Evolutionary conservation across 2,888 invertebrate species (phyloP).

Genomic region (Ochlodes sylvanus): DNA sequence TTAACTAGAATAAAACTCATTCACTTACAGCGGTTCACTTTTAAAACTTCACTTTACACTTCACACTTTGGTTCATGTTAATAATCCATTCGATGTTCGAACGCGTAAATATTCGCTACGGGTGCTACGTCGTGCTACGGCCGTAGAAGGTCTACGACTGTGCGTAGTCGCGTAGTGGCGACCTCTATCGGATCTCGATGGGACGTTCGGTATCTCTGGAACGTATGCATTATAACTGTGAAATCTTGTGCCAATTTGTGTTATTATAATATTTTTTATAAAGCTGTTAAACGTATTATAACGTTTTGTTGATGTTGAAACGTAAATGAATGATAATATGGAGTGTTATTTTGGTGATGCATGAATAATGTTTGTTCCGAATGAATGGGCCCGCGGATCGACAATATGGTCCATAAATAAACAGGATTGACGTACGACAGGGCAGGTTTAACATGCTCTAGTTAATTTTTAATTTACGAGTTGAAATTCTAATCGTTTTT

Average conservation of each 20-base stretch:
- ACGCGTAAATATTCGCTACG: conserved; percentile 39
- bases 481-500: conserved; percentile 4
- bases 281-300: background rate
- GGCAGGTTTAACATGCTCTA: conserved; percentile 30
- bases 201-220: conserved; percentile 3
- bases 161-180: conserved; percentile 48
- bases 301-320: background rate
- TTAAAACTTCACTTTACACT: conserved; percentile 4
- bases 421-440: conserved; percentile 31
- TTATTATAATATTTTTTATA: conserved; percentile 20
- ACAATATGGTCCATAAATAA: conserved; percentile 21
- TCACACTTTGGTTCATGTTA: conserved; percentile 8
- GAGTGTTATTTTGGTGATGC: background rate
- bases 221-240: conserved; percentile 22
- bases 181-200: conserved; percentile 47
- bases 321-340: too few species aligned
- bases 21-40: background rate
- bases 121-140: conserved; percentile 50
- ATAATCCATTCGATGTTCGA: conserved; percentile 22
- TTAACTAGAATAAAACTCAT: background rate
- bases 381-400: conserved; percentile 3
- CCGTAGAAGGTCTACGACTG: conserved; percentile 55
- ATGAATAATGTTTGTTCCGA: conserved; percentile 11
- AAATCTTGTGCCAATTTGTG: conserved; percentile 9
- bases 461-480: conserved; percentile 30